phyloP scores from a whole-genome alignment of 2,113 vertebrate genomes.

The Perognathus longimembris region DNA sequence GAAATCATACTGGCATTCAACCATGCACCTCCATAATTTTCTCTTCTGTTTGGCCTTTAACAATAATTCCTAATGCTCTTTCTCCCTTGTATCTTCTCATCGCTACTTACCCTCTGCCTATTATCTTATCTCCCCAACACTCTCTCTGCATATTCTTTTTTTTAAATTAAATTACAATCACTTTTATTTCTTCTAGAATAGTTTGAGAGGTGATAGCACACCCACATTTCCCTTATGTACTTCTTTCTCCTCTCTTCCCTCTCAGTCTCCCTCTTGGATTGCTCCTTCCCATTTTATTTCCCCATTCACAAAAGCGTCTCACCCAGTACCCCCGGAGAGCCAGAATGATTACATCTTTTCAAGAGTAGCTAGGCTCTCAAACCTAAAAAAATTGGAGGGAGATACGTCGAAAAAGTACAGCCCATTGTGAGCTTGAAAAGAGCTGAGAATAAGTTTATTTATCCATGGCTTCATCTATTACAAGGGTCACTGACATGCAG shows the following conservation, averaged over 20 bases:
- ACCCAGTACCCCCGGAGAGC: not conserved
- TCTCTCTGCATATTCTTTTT: not conserved
- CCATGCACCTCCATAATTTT: not conserved
- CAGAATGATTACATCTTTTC: not conserved
- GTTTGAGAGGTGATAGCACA: not conserved
- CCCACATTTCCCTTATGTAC: not conserved
- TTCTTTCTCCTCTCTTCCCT: not conserved
- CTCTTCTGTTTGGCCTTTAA: not conserved
- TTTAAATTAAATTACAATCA: not conserved
- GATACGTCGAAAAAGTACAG: not conserved
- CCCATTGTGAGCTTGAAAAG: too few species aligned
- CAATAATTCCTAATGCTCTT: not conserved
- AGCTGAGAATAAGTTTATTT: not conserved
- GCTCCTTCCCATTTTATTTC: not conserved
- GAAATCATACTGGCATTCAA: constrained; percentile 25
- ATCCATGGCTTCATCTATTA: not conserved
- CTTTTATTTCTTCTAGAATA: not conserved
- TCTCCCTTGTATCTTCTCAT: not conserved
- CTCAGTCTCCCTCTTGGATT: fast-evolving
- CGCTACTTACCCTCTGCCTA: not conserved
- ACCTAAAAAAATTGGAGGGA: not conserved
- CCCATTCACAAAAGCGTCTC: not conserved
- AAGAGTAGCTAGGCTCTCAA: not conserved
- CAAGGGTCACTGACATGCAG: too few species aligned
- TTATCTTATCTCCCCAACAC: not conserved